Conservation (phyloP, 2,113 vertebrate species). For the Morone saxatilis region DNA sequence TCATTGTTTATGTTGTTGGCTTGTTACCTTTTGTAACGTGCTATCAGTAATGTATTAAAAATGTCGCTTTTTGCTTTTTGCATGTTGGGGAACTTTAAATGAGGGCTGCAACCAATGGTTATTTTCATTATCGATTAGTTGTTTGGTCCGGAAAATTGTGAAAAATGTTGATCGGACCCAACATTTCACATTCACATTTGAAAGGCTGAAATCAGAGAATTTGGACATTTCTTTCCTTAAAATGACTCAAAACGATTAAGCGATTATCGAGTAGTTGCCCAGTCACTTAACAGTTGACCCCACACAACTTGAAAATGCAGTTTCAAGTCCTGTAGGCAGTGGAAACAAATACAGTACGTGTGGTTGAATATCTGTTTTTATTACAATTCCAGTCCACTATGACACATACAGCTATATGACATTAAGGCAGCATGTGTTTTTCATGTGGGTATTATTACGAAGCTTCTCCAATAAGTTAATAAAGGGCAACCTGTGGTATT, state of each 20-base stretch:
- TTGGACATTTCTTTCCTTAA: too few species aligned
- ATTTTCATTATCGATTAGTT: too few species aligned
- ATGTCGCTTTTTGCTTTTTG: neutral
- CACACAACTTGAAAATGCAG: too few species aligned
- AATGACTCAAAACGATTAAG: too few species aligned
- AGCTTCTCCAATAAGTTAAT: neutral
- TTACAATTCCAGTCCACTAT: neutral
- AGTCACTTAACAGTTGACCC: too few species aligned
- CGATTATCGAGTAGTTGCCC: too few species aligned
- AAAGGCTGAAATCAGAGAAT: too few species aligned
- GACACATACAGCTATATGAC: neutral
- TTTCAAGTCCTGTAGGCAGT: neutral
- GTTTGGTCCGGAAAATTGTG: too few species aligned
- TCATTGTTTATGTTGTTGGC: slow-evolving; percentile 5
- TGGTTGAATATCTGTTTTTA: neutral
- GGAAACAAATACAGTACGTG: neutral
- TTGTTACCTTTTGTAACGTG: neutral
- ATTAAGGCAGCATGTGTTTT: neutral
- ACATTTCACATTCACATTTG: too few species aligned
- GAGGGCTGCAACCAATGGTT: too few species aligned
- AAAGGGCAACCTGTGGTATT: slow-evolving; percentile 38
- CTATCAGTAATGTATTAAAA: neutral
- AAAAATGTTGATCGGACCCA: too few species aligned
- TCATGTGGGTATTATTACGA: neutral
- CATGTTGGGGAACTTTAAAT: neutral